phyloP scores from a whole-genome alignment of 1,140 invertebrate species.

The Rhagoletis pomonella region DNA sequence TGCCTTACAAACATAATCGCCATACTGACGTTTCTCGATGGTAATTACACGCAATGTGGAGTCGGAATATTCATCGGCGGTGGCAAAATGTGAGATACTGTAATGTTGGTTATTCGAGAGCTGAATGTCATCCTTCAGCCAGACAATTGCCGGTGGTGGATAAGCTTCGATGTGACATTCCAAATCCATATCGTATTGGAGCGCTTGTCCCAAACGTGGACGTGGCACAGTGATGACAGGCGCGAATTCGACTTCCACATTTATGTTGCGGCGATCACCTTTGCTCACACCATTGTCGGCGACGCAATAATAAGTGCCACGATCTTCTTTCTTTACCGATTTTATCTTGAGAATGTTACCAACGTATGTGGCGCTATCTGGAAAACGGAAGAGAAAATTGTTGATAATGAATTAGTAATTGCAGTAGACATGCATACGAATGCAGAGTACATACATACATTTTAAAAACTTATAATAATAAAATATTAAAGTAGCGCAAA shows the following conservation, averaged over 20 bases:
- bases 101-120: slow-evolving; percentile 93
- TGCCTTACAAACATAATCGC: slow-evolving; percentile 89
- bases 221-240: slow-evolving; percentile 89
- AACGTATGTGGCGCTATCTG: slow-evolving; percentile 77
- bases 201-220: slow-evolving; percentile 87
- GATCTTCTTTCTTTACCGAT: slow-evolving; percentile 88
- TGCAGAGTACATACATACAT: no score
- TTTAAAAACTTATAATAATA: no score
- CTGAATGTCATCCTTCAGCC: slow-evolving; percentile 88
- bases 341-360: slow-evolving; percentile 90
- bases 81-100: slow-evolving; percentile 90
- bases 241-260: slow-evolving; percentile 91
- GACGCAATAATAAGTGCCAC: slow-evolving; percentile 95
- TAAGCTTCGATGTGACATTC: slow-evolving; percentile 95
- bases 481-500: no score
- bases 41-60: slow-evolving; percentile 91
- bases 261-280: slow-evolving; percentile 89
- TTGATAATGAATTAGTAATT: background rate
- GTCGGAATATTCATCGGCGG: slow-evolving; percentile 91
- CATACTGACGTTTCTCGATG: slow-evolving; percentile 93
- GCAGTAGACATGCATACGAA: no score
- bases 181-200: slow-evolving; percentile 94
- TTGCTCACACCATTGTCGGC: slow-evolving; percentile 93
- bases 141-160: slow-evolving; percentile 90
- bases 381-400: slow-evolving; percentile 43